Base-by-base conservation (phyloP, 2,888 invertebrate genomes). In the Acleris emargana region DNA sequence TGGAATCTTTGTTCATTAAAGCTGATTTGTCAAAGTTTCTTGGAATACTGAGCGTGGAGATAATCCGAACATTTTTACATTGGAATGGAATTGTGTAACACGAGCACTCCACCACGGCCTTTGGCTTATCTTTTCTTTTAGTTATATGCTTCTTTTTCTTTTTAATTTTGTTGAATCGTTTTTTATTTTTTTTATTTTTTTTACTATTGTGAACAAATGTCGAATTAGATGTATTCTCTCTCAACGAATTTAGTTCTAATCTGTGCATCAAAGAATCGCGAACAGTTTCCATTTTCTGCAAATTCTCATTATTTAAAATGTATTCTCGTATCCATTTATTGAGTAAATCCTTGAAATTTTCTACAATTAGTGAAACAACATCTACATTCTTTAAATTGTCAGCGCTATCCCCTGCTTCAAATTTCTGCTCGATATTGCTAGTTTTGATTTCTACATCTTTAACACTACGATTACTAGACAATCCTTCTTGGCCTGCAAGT, bases 31-130 rank as follows among this genome's bases (percentile, higher is more conserved):
- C 43, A n/a, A 81, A 71, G 67, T 81, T 82, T 72, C 83, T 83
- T 9, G 91, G 91, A 22, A 91, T 81, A 57, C 87, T 91, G 18
- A 90, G 72, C 0, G 90, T 89, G 9, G 91, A 90, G 64, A 90
- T 80, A 5, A 88, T 73, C 76, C 74, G 82, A 3, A 80, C 63
- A 67, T 80, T 74, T 67, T 78, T 86, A 20, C 76, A 73, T 16
- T 74, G 69, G 42, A 81, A 73, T 1, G 87, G 88, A n/a, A 80
- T 70, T 16, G 83, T 81, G 28, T 77, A 69, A 16, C 70, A 74
- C 1, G 81, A 82, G 43, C 73, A 74, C 20, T 73, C 73, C 3
- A 68, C 73, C n/a, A 38, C 38, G 54, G 20, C 22, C n/a, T 45
- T 55, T 5, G 42, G 16, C 6, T 57, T 57, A 7, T 17, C 25